Evolutionary conservation across 2,797 vertebrate genomes (phyloP).

Genomic region (Malurus splendens): DNA sequence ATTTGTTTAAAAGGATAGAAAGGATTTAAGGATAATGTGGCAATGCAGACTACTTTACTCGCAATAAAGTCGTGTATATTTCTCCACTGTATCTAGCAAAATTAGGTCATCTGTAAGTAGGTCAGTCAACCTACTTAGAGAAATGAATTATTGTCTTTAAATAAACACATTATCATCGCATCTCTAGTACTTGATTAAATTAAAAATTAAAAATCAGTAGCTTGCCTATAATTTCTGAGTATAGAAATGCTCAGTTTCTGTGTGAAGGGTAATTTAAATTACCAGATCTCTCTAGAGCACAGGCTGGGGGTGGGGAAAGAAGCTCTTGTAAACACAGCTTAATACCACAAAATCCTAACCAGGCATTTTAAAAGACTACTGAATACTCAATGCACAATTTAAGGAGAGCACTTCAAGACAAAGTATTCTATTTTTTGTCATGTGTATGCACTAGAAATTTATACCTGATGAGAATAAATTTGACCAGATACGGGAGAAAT

Average conservation of each 20-base stretch:
- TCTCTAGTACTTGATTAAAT: not conserved
- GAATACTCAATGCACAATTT: not conserved
- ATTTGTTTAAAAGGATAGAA: constrained; percentile 10
- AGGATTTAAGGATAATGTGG: not conserved
- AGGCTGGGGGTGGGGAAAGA: not conserved
- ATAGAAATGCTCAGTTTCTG: not conserved
- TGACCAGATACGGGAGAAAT: not conserved
- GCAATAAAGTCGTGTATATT: not conserved
- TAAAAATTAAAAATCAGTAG: not conserved
- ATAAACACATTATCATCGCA: not conserved
- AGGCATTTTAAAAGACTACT: not conserved
- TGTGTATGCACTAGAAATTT: not conserved
- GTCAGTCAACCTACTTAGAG: constrained; percentile 61
- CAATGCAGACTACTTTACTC: not conserved
- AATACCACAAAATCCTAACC: constrained; percentile 12
- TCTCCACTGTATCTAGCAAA: constrained; percentile 58
- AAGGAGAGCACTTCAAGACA: not conserved
- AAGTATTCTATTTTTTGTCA: not conserved
- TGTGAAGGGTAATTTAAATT: not conserved
- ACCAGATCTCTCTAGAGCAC: not conserved
- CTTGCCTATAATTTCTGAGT: not conserved
- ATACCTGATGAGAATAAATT: not conserved
- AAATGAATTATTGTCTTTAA: constrained; percentile 6
- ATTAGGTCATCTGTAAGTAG: constrained; percentile 80
- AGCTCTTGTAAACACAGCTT: not conserved